Evolutionary conservation across 2,797 vertebrate species (phyloP).

Genomic region (Fundulus diaphanus): DNA sequence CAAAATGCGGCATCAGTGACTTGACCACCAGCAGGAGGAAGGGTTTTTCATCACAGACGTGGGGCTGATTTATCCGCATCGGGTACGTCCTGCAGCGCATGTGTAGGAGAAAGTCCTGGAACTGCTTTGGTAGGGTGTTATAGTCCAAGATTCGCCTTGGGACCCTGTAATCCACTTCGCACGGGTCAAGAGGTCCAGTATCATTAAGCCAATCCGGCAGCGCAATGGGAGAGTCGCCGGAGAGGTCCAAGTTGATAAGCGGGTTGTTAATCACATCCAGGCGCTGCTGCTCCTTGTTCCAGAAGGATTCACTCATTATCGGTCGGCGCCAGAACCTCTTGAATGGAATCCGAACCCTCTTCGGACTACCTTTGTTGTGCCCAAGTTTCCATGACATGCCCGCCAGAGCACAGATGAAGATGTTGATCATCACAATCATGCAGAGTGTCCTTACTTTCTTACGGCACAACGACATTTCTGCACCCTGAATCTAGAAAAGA

Average conservation of each 20-base stretch:
- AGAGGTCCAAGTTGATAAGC: slow-evolving; percentile 62
- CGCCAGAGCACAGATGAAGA: slow-evolving; percentile 88
- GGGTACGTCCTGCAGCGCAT: slow-evolving; percentile 90
- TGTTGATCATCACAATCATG: slow-evolving; percentile 85
- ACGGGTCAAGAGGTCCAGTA: slow-evolving; percentile 62
- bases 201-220: slow-evolving; percentile 76
- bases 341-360: slow-evolving; percentile 70
- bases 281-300: slow-evolving; percentile 91
- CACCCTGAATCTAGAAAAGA: slow-evolving; percentile 44
- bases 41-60: slow-evolving; percentile 82
- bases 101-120: slow-evolving; percentile 92
- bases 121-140: slow-evolving; percentile 83
- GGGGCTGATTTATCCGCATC: slow-evolving; percentile 83
- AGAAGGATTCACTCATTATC: slow-evolving; percentile 79
- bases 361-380: slow-evolving; percentile 62
- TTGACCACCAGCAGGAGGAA: slow-evolving; percentile 92
- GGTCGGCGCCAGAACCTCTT: slow-evolving; percentile 84
- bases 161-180: slow-evolving; percentile 82
- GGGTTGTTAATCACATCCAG: slow-evolving; percentile 87
- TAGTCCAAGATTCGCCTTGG: slow-evolving; percentile 81
- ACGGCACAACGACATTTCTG: slow-evolving; percentile 83
- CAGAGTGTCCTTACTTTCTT: slow-evolving; percentile 84
- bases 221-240: slow-evolving; percentile 58
- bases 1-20: slow-evolving; percentile 90
- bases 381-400: slow-evolving; percentile 81